Base-by-base conservation (phyloP, 2,113 vertebrate genomes). In the Oriolus oriolus region DNA sequence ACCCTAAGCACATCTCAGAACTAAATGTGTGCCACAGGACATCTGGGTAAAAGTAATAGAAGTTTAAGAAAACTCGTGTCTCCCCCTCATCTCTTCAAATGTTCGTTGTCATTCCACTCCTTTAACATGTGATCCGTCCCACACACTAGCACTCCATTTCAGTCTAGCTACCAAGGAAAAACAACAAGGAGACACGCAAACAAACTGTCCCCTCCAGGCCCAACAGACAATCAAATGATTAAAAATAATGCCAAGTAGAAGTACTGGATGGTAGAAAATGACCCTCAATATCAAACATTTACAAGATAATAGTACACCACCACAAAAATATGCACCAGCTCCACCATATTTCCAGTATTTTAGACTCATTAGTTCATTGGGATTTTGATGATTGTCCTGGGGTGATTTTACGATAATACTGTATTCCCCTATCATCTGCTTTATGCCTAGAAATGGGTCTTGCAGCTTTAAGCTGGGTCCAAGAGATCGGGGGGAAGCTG, bases 201-300 rank as follows among this genome's bases (percentile, higher is more conserved):
- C 15, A 45, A 73, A 45, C 23, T 49, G 5, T 20, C 8, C 4
- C 21, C 13, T 81, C 7, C 26, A 70, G 18, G 11, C 13, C 27
- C 15, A 69, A 74, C 4, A 80, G 22, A 17, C 6, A 50, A 11
- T 28, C 7, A 44, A 44, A n/a, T 41, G 1, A 44, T 41, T 69
- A 50, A 68, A 87, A 79, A 44, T 23, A 42, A 16, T 60, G 4
- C 4, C 57, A 76, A n/a, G 39, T 9, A 64, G 24, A 87, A 80
- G 17, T 27, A 49, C 3, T 37, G 11, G 20, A 57, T 42, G 7
- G 8, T 30, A 86, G 28, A 69, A 71, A 76, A 64, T 26, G 1
- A 56, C 13, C 24, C 1, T 2, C 3, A 47, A 33, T 6, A 9
- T 49, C 9, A 81, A 84, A 70, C 0, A 0, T 33, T 84, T 56